A percentile compares a stretch with the other conserved stretches of the same genome.
Conservation (phyloP, 1,140 invertebrate genomes). For the Dolichoris vasculosae region DNA sequence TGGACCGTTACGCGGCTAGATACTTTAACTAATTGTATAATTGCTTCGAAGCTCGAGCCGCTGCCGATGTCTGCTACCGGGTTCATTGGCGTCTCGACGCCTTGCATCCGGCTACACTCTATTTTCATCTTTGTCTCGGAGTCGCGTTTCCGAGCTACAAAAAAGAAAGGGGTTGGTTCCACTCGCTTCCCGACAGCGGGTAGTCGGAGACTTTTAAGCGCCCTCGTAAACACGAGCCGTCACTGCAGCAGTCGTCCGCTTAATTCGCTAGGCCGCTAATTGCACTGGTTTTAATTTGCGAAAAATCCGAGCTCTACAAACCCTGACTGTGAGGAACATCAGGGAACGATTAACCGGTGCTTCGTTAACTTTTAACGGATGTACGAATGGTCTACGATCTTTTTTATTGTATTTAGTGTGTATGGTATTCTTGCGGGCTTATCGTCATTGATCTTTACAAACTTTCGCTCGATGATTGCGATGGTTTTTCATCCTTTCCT, state of each 20-base stretch:
- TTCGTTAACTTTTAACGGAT: slow-evolving; percentile 50
- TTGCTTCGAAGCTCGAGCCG: slow-evolving; percentile 64
- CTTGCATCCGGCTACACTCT: slow-evolving; percentile 57
- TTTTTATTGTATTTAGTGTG: background rate
- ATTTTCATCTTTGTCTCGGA: slow-evolving; percentile 43
- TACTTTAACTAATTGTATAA: slow-evolving; percentile 75
- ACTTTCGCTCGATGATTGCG: no score
- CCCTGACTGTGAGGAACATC: slow-evolving; percentile 9
- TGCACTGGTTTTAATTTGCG: slow-evolving; percentile 68
- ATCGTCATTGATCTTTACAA: background rate
- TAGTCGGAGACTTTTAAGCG: slow-evolving; percentile 46
- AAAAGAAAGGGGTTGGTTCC: slow-evolving; percentile 43
- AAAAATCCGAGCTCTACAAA: slow-evolving; percentile 57
- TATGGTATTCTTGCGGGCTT: no score
- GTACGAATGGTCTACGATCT: background rate
- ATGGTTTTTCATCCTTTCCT: background rate
- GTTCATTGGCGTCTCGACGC: slow-evolving; percentile 62
- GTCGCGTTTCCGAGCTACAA: slow-evolving; percentile 24
- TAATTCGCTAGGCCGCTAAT: slow-evolving; percentile 62
- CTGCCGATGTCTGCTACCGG: slow-evolving; percentile 39
- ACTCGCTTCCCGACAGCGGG: slow-evolving; percentile 36
- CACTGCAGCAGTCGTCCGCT: slow-evolving; percentile 48
- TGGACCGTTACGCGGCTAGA: slow-evolving; percentile 69
- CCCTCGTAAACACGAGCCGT: slow-evolving; percentile 54
- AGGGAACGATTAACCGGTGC: slow-evolving; percentile 43